Evolutionary conservation across 1,140 invertebrate genomes (phyloP).

Genomic region (Bombus sylvicola): DNA sequence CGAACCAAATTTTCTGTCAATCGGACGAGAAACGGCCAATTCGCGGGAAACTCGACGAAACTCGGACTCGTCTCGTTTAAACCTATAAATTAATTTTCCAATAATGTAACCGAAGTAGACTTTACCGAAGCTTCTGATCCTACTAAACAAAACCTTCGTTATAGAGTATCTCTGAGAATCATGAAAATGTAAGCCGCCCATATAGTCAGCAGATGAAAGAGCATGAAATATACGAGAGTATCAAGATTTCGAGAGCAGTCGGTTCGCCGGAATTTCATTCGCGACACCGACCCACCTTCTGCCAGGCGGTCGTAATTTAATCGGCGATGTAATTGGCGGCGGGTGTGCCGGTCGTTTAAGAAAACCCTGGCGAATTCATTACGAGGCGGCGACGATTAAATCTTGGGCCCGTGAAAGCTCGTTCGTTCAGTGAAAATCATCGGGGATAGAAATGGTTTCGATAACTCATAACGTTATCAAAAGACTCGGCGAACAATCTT

Average conservation of each 20-base stretch:
- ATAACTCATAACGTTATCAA: not conserved
- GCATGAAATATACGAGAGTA: not conserved
- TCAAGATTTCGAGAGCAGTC: conserved; percentile 34
- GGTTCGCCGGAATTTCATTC: conserved; percentile 37
- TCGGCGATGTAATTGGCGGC: conserved; percentile 33
- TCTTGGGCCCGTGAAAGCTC: not conserved
- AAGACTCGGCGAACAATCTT: not conserved
- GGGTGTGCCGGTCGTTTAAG: conserved; percentile 17
- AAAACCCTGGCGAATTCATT: conserved; percentile 46
- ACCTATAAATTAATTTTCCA: not conserved
- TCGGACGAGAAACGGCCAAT: too few species aligned
- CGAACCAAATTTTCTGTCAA: too few species aligned
- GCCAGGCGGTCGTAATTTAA: conserved; percentile 38
- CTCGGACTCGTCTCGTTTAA: not conserved
- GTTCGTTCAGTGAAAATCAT: not conserved
- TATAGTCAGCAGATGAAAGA: not conserved
- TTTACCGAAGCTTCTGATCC: not conserved
- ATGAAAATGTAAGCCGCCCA: not conserved
- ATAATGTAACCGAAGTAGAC: not conserved
- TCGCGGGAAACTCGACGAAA: rapidly evolving
- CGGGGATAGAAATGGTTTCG: not conserved
- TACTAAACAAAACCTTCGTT: not conserved
- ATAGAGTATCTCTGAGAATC: not conserved
- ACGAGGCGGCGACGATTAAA: conserved; percentile 35
- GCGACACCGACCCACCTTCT: conserved; percentile 31